Base-by-base conservation (phyloP, 2,113 vertebrate genomes). In the Petroica traversi region DNA sequence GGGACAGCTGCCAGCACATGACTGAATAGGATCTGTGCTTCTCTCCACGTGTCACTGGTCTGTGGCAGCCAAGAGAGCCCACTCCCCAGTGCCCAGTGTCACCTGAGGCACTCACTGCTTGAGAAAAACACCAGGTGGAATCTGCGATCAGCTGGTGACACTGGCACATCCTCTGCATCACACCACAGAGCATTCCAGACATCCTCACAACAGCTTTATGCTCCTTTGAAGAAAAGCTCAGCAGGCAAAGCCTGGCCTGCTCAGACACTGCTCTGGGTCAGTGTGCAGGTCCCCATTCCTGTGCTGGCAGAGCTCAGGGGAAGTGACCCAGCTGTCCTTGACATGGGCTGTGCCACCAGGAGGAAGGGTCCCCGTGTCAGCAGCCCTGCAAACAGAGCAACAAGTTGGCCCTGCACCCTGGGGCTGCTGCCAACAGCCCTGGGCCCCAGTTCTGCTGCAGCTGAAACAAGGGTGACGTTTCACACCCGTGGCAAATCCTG, bases 1-100 rank as follows among this genome's bases (percentile, higher is more conserved):
- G 88, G 92, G 85, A 68, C 31, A 49, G 81, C 85, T 93, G 94
- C 95, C 95, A 96, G 87, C 74, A 68, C 45, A n/a, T 1, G 1
- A 6, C 24, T 49, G 38, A 83, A 48, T 15, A 43, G 46, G 41
- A 41, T 51, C 66, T n/a, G 8, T 10, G 48, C 66, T 61, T 23
- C 45, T 51, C 84, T 33, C 4, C 19, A 2, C 0, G 24, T 46
- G 62, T 14, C 40, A 18, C 1, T 3, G 0, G 6, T 17, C 25
- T 23, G n/a, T 18, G n/a, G 78, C 54, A 85, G 36, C 69, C 75
- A 43, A 24, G 36, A 34, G 49, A 73, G 33, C 40, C 24, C 75
- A 9, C 3, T 18, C 59, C 34, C 55, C 26, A 1, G 3, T 25
- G 25, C 64, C 69, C 66, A 4, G 23, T 2, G 17, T 16, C n/a